Evolutionary conservation across 2,113 vertebrate genomes (phyloP), one percentile per base, ranked within the genome.

Genomic region (Perccottus glenii): DNA sequence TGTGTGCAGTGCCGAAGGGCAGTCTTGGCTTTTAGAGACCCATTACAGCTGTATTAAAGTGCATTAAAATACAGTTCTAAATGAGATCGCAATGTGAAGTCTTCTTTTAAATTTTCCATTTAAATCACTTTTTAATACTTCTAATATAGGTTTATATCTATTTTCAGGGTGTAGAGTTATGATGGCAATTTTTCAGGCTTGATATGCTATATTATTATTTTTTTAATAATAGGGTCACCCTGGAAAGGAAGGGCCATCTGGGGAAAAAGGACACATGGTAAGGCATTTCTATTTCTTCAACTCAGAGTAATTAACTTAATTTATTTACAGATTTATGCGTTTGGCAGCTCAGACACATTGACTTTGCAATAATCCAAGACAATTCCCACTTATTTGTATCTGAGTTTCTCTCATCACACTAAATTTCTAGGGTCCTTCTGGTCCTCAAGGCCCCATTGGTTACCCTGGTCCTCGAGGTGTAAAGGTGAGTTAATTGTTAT

Each of bases 381-480:
- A 38, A 53, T 5, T 8, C 12, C 14, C 11, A 32, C 19, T 8
- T 53, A 50, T 33, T 10, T 62, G 33, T 64, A 36, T 64, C 19
- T 52, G 16, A 70, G 36, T 57, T 60, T n/a, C 55, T 59, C 63
- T 78, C 14, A 67, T n/a, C 56, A 48, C 67, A 53, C 5, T 52
- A 4, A 82, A 19, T 80, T 51, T 68, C 2, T 80, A 99, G 98
- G 98, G 98, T 75, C 97, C 98, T 0, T 72, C 94, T 8, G 98
- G 98, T 19, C 94, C 98, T 74, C 98, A 99, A 92, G 98, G 96
- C 62, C 95, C 96, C 8, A 93, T 99, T 0, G 98, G 98, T 59
- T 99, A 98, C 51, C 98, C 97, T 1, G 97, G 97, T 9, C 90
- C 95, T 0, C 93, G 97, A 0, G 98, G 98, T 56, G 96, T 99